A percentile compares a stretch with the other conserved stretches of the same genome.
Conservation (phyloP, 2,797 vertebrate species). For the Triplophysa yarkandensis region DNA sequence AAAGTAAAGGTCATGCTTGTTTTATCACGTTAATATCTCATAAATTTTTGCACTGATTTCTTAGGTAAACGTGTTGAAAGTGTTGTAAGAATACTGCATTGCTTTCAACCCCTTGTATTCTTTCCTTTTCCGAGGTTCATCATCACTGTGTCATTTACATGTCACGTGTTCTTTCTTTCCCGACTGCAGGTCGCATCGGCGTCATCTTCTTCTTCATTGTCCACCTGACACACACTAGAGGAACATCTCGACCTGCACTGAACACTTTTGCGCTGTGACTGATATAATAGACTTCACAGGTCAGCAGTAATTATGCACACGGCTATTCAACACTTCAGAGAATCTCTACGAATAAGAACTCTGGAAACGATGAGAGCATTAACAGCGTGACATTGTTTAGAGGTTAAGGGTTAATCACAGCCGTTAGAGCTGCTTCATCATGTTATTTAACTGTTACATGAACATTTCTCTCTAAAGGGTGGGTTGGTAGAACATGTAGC, state of each 20-base stretch:
- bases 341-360: constrained; percentile 31
- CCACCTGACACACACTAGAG: constrained; percentile 30
- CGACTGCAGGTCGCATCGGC: constrained; percentile 21
- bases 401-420: constrained; percentile 55
- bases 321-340: constrained; percentile 24
- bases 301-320: constrained; percentile 31
- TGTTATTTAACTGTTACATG: constrained; percentile 33
- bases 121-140: background rate
- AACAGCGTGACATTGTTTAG: constrained; percentile 41
- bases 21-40: too few relatives aligned
- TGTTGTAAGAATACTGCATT: too few relatives aligned
- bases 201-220: constrained; percentile 42
- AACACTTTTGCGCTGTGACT: constrained; percentile 27
- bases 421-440: constrained; percentile 47
- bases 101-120: too few relatives aligned
- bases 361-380: constrained; percentile 41
- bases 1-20: too few relatives aligned
- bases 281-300: constrained; percentile 40
- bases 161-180: too few relatives aligned
- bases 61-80: too few relatives aligned
- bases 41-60: too few relatives aligned
- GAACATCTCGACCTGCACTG: constrained; percentile 26
- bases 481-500: background rate
- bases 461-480: too few relatives aligned
- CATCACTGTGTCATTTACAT: too few relatives aligned